Evolutionary conservation across 2,888 invertebrate species (phyloP).

Genomic region (Eucriotettix oculatus): DNA sequence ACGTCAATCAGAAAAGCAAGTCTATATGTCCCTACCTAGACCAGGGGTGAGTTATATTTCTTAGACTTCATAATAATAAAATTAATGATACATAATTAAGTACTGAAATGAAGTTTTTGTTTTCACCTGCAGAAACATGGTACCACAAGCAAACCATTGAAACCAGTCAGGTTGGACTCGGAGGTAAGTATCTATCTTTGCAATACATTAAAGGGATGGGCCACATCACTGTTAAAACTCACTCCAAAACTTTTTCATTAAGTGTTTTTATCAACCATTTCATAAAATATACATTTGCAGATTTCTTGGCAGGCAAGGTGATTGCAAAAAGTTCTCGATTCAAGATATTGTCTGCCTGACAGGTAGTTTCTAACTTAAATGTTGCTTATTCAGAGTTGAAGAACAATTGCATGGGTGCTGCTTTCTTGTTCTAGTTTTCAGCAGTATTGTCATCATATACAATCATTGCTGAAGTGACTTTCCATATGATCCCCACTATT

Average conservation of each 20-base stretch:
- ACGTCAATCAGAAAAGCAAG: constrained; percentile 43
- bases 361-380: background rate
- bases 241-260: too few relatives aligned
- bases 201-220: background rate
- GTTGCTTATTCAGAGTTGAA: background rate
- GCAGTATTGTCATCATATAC: background rate
- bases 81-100: background rate
- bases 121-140: constrained; percentile 71
- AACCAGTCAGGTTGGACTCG: constrained; percentile 76
- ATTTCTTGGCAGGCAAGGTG: background rate
- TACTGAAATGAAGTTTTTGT: background rate
- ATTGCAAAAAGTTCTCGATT: background rate
- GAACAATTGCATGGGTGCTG: background rate
- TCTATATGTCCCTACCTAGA: constrained; percentile 85
- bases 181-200: constrained; percentile 34
- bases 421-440: background rate
- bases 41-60: constrained; percentile 57
- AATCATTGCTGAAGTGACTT: background rate
- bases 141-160: constrained; percentile 80
- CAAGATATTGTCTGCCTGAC: background rate
- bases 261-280: background rate
- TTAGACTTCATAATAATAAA: background rate
- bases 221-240: background rate
- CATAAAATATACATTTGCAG: background rate
- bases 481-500: background rate